Evolutionary conservation across 2,888 invertebrate genomes (phyloP).

Genomic region (Galeruca laticollis): DNA sequence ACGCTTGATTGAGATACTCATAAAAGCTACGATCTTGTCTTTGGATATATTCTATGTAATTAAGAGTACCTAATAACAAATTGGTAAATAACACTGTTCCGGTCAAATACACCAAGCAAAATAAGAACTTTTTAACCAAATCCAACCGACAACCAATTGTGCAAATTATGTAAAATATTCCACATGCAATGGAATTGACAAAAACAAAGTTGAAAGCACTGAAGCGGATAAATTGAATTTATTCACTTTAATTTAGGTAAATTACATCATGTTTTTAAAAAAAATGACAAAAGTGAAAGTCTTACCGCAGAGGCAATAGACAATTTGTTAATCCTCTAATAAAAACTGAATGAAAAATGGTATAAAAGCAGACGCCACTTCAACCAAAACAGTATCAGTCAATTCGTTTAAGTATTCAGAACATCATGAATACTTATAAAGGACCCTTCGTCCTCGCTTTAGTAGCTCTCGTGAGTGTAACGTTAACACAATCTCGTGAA

Average conservation of each 20-base stretch:
- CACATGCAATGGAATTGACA: slow-evolving; percentile 40
- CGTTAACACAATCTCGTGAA: slow-evolving; percentile 69
- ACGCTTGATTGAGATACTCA: too few species aligned
- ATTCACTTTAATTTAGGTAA: slow-evolving; percentile 41
- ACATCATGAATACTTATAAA: slow-evolving; percentile 69
- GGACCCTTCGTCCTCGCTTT: slow-evolving; percentile 79
- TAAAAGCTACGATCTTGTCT: too few species aligned
- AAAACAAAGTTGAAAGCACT: slow-evolving; percentile 30
- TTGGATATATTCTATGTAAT: neutral
- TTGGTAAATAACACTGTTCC: neutral
- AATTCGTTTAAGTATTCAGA: slow-evolving; percentile 48
- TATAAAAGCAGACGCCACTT: slow-evolving; percentile 56
- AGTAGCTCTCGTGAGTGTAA: slow-evolving; percentile 67
- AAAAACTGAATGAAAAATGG: slow-evolving; percentile 54
- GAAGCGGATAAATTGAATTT: slow-evolving; percentile 45
- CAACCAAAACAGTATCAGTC: slow-evolving; percentile 21
- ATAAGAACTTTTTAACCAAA: slow-evolving; percentile 1
- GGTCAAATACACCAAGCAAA: neutral
- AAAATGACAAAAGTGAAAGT: slow-evolving; percentile 58
- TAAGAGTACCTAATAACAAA: neutral
- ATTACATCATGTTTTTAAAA: slow-evolving; percentile 57
- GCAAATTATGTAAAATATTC: slow-evolving; percentile 43
- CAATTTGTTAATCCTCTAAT: slow-evolving; percentile 59
- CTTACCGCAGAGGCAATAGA: slow-evolving; percentile 62
- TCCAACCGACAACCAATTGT: slow-evolving; percentile 13